A percentile compares a stretch with the other conserved stretches of the same genome.
Evolutionary conservation across 2,113 vertebrate genomes (phyloP).

Genomic region (Nymphicus hollandicus): DNA sequence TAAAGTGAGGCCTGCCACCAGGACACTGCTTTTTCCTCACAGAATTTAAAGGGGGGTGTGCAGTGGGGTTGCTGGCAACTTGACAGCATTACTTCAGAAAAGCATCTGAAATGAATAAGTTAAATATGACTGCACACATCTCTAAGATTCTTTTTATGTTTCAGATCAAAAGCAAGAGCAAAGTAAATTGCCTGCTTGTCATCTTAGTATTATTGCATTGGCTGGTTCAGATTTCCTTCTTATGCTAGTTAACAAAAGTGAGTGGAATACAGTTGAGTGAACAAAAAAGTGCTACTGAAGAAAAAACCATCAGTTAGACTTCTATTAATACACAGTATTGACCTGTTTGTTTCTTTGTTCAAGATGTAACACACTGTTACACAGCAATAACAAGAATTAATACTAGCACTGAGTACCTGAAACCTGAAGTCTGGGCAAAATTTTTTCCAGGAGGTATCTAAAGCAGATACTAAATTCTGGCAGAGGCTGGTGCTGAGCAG

Average conservation of each 20-base stretch:
- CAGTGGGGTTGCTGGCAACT: neutral
- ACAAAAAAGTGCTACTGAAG: neutral
- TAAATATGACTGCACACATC: neutral
- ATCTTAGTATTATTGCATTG: neutral
- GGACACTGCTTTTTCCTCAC: neutral
- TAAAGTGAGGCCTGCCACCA: neutral
- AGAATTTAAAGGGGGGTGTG: neutral
- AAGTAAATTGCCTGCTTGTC: constrained; percentile 53
- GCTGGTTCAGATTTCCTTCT: neutral
- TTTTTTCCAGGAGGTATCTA: neutral
- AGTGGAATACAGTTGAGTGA: neutral
- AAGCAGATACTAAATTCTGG: neutral
- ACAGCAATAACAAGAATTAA: neutral
- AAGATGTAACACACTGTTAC: neutral
- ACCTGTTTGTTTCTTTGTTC: neutral
- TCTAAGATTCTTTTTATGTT: constrained; percentile 37
- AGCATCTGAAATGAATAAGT: constrained; percentile 36
- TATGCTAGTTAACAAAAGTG: neutral
- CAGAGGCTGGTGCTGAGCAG: neutral
- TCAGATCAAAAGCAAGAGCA: constrained; percentile 56
- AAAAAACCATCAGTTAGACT: neutral
- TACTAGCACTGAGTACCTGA: neutral
- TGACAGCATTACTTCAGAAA: constrained; percentile 14
- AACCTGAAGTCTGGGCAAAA: neutral
- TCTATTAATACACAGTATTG: neutral